These are phyloP conservation scores for Cosmia trapezina DNA, from an alignment of 2,888 invertebrate species.

Conservation along the genomic window DNA sequence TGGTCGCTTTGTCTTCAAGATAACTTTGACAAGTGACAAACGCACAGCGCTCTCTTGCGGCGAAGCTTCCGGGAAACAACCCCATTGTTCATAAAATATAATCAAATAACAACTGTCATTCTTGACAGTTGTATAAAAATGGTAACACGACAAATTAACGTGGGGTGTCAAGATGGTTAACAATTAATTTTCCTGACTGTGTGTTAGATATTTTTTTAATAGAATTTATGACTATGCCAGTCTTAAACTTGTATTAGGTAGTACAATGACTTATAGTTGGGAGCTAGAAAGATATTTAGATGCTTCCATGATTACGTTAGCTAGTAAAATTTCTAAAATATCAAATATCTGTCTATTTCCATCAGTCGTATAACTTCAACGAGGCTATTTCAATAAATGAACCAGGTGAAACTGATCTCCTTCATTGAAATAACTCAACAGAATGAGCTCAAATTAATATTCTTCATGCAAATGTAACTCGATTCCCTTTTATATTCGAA, in stretches of 20 bases:
- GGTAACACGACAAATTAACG: too few species aligned
- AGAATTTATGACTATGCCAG: too few species aligned
- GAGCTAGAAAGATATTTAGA: background rate
- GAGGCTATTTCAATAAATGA: constrained; percentile 25
- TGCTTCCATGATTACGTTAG: background rate
- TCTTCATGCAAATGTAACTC: constrained; percentile 51
- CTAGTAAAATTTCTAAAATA: background rate
- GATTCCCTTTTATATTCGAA: constrained; percentile 54
- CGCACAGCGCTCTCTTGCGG: too few species aligned
- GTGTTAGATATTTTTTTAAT: background rate
- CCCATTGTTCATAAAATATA: too few species aligned
- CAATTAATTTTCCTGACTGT: background rate
- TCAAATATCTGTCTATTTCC: constrained; percentile 8
- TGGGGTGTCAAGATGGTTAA: too few species aligned
- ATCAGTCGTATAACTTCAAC: constrained; percentile 9
- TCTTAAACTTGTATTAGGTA: background rate
- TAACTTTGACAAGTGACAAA: too few species aligned
- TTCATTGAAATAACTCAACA: constrained; percentile 40
- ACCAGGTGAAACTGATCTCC: constrained; percentile 41
- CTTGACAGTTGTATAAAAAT: too few species aligned
- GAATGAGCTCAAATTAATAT: constrained; percentile 58
- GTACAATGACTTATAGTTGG: background rate
- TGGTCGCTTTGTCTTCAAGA: too few species aligned
- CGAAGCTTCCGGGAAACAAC: too few species aligned
- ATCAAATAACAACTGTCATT: too few species aligned